Evolutionary conservation across 2,888 invertebrate genomes (phyloP), one percentile per base, ranked within the genome.

Genomic region (Elysia crispata): DNA sequence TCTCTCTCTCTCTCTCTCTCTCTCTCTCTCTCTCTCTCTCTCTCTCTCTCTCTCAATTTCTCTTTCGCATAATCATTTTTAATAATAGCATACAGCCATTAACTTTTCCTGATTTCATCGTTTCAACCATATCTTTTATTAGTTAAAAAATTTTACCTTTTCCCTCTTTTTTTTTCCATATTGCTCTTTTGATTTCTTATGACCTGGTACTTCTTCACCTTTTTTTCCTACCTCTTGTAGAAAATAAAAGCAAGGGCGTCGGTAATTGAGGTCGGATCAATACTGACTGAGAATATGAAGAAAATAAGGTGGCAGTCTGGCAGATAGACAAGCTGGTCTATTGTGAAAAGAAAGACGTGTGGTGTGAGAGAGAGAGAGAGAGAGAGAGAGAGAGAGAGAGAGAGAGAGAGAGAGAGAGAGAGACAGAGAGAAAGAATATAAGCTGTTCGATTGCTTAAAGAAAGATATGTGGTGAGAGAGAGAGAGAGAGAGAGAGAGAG

Each of bases 401-500:
- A 72, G 11, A 72, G 15, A 49, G 8, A 11, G 73, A n/a, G 1
- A 54, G 13, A 20, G 13, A 28, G 28, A n/a, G 18, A 60, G 74
- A 74, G 74, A 74, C 30, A 60, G 54, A 30, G 60, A 60, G 57
- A 60, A 13, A 30, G 20, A 3, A n/a, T n/a, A n/a, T n/a, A n/a
- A n/a, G n/a, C n/a, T n/a, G n/a, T n/a, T n/a, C n/a, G n/a, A n/a
- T n/a, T n/a, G n/a, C n/a, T n/a, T n/a, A 72, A 5, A 66, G 18
- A 72, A n/a, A 50, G n/a, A 25, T 49, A 25, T 23, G 5, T n/a
- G n/a, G 1, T 23, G 49, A 72, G 11, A 72, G 15, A 49, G 8
- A 11, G 73, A n/a, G 1, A 54, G 13, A 20, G 13, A 28, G 28
- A n/a, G 54, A 60, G 74, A 74, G 74, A 74, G 60, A 60, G 54